These are phyloP conservation scores for Drosophila austrosaltans DNA, from an alignment of 2,888 invertebrate species.

Conservation along the genomic window DNA sequence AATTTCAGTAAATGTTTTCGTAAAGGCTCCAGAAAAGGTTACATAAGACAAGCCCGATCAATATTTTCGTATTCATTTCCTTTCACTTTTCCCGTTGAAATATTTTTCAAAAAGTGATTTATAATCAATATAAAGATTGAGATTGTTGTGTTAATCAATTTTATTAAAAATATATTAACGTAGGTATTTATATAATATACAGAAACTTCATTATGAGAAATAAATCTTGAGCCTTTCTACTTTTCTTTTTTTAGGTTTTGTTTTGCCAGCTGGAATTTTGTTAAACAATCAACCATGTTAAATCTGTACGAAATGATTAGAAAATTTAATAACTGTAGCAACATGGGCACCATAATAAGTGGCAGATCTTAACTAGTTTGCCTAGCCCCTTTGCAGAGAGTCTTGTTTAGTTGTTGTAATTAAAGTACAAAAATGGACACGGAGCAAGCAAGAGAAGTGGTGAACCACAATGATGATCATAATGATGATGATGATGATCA, in stretches of 20 bases:
- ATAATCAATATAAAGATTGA: too few relatives aligned
- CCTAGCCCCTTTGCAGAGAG: conserved; percentile 35
- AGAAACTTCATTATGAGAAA: too few relatives aligned
- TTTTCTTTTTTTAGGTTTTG: neutral
- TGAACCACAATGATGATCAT: conserved; percentile 2
- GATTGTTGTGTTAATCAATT: too few relatives aligned
- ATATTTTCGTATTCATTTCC: too few relatives aligned
- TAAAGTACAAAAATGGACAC: conserved; percentile 72
- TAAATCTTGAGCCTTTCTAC: too few relatives aligned
- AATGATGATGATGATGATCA: conserved; percentile 64
- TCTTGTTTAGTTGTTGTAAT: conserved; percentile 72
- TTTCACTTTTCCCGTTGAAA: too few relatives aligned
- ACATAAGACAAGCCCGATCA: too few relatives aligned
- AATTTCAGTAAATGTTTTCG: too few relatives aligned
- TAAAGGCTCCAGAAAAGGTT: too few relatives aligned
- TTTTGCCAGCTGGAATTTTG: conserved; percentile 1
- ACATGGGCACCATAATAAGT: conserved; percentile 49
- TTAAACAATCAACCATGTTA: conserved; percentile 33
- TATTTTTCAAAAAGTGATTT: too few relatives aligned
- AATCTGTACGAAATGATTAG: conserved; percentile 53
- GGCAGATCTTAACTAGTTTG: conserved; percentile 61
- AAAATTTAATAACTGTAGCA: conserved; percentile 63
- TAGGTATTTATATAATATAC: too few relatives aligned
- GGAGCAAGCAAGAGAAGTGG: conserved; percentile 29
- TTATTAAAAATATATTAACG: too few relatives aligned